phyloP scores from a whole-genome alignment of 2,797 vertebrate species.

The Ibycter americanus region DNA sequence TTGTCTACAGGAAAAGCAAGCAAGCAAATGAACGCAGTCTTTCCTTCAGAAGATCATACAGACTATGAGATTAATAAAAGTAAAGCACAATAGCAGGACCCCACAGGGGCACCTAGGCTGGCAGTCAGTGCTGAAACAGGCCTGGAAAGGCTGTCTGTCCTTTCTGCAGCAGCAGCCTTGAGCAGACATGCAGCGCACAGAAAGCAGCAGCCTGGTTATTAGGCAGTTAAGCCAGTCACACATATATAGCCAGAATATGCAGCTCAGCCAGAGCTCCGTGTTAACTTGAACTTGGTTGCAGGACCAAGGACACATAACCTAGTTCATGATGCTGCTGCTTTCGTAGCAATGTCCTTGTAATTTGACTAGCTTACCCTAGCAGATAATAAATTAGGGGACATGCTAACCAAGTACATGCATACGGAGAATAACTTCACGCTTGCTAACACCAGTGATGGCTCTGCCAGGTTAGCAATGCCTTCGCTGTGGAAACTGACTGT shows the following conservation, averaged over 20 bases:
- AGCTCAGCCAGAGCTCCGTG: not conserved
- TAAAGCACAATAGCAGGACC: not conserved
- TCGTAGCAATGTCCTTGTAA: not conserved
- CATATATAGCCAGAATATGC: not conserved
- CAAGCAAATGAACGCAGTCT: not conserved
- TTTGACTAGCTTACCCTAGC: not conserved
- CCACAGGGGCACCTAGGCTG: not conserved
- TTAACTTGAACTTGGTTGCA: not conserved
- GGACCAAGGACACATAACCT: not conserved
- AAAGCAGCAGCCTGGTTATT: not conserved
- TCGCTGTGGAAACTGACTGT: not conserved
- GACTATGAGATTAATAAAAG: not conserved
- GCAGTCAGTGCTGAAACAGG: not conserved
- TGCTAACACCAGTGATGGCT: not conserved
- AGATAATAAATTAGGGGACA: constrained; percentile 7
- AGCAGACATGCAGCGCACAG: not conserved
- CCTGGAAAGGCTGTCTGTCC: not conserved
- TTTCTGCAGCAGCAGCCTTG: not conserved
- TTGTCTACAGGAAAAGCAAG: not conserved
- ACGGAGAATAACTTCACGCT: not conserved
- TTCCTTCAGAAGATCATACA: not conserved
- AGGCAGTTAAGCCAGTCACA: not conserved
- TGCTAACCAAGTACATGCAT: not conserved
- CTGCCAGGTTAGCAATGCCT: not conserved
- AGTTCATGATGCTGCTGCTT: not conserved